phyloP scores from a whole-genome alignment of 2,797 vertebrate species.

The Premnoplex brunnescens region DNA sequence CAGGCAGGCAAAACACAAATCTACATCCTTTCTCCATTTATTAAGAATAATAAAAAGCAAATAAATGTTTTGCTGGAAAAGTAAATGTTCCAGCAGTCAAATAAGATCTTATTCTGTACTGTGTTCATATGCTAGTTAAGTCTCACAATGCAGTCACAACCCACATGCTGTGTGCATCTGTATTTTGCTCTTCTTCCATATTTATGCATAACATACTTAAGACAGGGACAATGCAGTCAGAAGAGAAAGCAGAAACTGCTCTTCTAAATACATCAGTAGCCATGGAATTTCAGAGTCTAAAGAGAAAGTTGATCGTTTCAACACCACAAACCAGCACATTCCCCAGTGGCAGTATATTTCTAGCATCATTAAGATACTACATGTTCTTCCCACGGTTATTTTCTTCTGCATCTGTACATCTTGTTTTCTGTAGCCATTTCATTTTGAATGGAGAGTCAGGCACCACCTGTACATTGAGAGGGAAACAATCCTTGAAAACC shows the following conservation, averaged over 20 bases:
- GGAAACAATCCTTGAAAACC: not conserved
- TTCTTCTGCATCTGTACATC: not conserved
- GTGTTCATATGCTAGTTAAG: not conserved
- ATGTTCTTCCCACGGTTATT: not conserved
- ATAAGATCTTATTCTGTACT: not conserved
- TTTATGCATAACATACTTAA: not conserved
- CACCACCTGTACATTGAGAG: not conserved
- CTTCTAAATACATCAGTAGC: constrained; percentile 13
- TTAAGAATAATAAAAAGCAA: constrained; percentile 29
- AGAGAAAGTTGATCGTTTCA: not conserved
- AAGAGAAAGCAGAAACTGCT: not conserved
- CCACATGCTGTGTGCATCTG: not conserved
- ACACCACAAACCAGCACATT: not conserved
- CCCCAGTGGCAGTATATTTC: not conserved
- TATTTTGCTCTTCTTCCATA: not conserved
- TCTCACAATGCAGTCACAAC: not conserved
- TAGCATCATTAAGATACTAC: not conserved
- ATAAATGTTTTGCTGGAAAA: not conserved
- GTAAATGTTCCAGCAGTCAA: not conserved
- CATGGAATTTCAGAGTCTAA: constrained; percentile 22
- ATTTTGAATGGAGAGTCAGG: not conserved
- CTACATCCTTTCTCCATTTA: not conserved
- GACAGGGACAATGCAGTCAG: not conserved
- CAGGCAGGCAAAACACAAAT: constrained; percentile 1
- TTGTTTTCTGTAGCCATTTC: not conserved